These are phyloP conservation scores for Xiphorhynchus erythropygius DNA, from an alignment of 2,797 vertebrate species.

Conservation along the genomic window DNA sequence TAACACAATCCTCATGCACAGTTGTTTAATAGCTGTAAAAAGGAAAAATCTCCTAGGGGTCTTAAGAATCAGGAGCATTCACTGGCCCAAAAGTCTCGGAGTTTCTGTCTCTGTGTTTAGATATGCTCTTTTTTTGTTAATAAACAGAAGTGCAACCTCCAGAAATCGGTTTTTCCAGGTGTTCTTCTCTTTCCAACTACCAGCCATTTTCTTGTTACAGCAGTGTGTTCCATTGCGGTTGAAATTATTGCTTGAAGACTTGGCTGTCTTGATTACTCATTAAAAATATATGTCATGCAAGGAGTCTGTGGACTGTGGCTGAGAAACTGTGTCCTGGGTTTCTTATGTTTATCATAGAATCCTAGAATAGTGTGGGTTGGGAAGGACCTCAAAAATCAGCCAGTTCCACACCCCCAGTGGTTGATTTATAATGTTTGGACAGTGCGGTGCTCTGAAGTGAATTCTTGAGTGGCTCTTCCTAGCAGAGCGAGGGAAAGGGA, in stretches of 20 bases:
- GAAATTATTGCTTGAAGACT: neutral
- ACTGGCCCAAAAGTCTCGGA: neutral
- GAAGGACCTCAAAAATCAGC: neutral
- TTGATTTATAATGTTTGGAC: neutral
- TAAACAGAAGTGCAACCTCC: neutral
- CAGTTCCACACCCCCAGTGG: neutral
- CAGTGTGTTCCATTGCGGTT: accelerated
- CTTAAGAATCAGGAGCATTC: neutral
- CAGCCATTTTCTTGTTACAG: neutral
- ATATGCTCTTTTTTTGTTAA: neutral
- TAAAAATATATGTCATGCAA: neutral
- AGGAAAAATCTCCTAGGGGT: neutral
- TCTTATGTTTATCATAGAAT: neutral
- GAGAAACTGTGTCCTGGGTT: neutral
- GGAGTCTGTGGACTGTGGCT: neutral
- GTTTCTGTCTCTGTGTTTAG: neutral
- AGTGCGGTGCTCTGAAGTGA: neutral
- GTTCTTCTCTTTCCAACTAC: neutral
- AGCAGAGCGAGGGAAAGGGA: neutral
- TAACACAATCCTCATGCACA: neutral
- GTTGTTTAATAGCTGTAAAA: neutral
- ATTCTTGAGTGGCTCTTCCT: neutral
- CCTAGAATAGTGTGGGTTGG: neutral
- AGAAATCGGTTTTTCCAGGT: neutral
- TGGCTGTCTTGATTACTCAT: neutral